phyloP scores from a whole-genome alignment of 2,113 vertebrate genomes.

The Zosterops pallidus region DNA sequence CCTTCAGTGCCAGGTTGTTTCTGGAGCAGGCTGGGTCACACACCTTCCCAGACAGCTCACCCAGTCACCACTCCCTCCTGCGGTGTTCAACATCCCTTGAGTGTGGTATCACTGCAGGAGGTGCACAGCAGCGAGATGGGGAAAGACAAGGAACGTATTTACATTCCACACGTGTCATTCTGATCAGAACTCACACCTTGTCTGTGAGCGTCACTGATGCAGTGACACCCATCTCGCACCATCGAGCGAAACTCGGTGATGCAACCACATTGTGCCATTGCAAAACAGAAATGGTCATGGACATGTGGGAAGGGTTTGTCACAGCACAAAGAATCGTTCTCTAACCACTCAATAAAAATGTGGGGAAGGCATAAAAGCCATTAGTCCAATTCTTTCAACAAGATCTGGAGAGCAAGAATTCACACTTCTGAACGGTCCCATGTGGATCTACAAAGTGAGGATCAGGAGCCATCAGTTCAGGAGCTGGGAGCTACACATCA shows the following conservation, averaged over 20 bases:
- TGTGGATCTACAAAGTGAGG: neutral
- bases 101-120: neutral
- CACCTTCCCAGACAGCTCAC: neutral
- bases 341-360: neutral
- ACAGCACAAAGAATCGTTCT: neutral
- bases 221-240: neutral
- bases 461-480: neutral
- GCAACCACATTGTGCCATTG: neutral
- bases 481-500: neutral
- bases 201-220: neutral
- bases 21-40: neutral
- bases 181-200: neutral
- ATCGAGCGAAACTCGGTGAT: neutral
- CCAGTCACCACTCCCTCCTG: neutral
- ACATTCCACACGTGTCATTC: neutral
- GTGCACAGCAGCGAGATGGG: neutral
- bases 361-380: neutral
- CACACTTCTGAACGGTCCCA: fast-evolving
- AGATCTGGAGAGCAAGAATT: neutral
- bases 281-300: neutral
- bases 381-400: neutral
- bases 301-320: neutral
- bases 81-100: fast-evolving
- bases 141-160: neutral
- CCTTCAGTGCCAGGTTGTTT: neutral